A percentile compares a stretch with the other conserved stretches of the same genome.
phyloP scores from a whole-genome alignment of 2,113 vertebrate genomes.

The Semnopithecus entellus region DNA sequence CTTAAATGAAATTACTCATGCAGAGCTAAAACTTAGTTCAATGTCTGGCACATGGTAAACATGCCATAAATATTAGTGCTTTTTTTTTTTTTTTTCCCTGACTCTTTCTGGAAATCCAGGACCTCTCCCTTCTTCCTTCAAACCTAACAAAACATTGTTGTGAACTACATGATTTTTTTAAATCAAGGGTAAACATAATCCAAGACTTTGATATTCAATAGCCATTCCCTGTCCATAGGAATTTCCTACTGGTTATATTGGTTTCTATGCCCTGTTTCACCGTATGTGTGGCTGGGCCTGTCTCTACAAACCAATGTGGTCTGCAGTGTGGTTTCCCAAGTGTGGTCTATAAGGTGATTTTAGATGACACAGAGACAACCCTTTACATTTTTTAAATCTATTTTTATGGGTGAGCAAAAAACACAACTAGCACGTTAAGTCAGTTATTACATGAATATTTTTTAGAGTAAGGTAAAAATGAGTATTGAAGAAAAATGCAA shows the following conservation, averaged over 20 bases:
- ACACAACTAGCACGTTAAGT: neutral
- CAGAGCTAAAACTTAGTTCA: neutral
- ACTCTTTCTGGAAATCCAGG: neutral
- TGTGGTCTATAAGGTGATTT: neutral
- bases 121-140: neutral
- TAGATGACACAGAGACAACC: neutral
- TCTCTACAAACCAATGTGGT: neutral
- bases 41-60: neutral
- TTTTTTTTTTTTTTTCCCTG: neutral
- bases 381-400: neutral
- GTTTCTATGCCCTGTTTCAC: neutral
- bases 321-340: neutral
- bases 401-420: slow-evolving; percentile 10
- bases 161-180: neutral
- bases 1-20: neutral
- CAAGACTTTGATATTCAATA: neutral
- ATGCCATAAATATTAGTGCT: neutral
- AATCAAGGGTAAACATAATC: neutral
- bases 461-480: neutral
- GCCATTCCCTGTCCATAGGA: neutral
- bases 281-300: neutral
- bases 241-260: neutral
- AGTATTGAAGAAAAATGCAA: neutral
- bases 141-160: neutral
- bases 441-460: neutral